Percentiles rank a stretch among this genome's conserved stretches.
phyloP scores from a whole-genome alignment of 2,888 invertebrate species.

The Amiota minor region DNA sequence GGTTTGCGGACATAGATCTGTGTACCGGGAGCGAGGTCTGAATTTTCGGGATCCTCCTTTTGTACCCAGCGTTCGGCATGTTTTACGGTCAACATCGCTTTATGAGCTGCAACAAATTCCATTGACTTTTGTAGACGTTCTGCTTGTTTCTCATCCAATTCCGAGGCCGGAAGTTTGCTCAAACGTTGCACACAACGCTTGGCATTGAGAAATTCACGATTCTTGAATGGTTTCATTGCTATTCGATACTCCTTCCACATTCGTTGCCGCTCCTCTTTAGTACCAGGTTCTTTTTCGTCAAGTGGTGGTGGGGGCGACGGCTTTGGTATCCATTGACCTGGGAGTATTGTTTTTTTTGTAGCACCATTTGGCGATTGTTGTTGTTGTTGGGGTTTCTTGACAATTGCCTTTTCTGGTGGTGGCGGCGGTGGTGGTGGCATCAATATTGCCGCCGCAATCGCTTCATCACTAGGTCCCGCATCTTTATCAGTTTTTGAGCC shows the following conservation, averaged over 20 bases:
- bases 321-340: slow-evolving; percentile 57
- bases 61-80: slow-evolving; percentile 62
- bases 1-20: slow-evolving; percentile 53
- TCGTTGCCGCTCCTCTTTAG: slow-evolving; percentile 59
- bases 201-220: slow-evolving; percentile 64
- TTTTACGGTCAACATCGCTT: slow-evolving; percentile 59
- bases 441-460: slow-evolving; percentile 41
- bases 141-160: slow-evolving; percentile 59
- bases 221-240: slow-evolving; percentile 68
- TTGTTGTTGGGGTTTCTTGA: neutral
- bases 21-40: neutral
- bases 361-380: slow-evolving; percentile 1
- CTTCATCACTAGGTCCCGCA: slow-evolving; percentile 12
- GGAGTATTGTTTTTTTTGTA: slow-evolving; percentile 8
- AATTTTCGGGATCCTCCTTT: slow-evolving; percentile 41
- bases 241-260: slow-evolving; percentile 65
- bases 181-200: slow-evolving; percentile 64
- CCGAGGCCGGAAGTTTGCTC: slow-evolving; percentile 53
- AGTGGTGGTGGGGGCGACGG: slow-evolving; percentile 55
- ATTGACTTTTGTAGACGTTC: slow-evolving; percentile 57
- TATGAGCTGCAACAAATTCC: slow-evolving; percentile 59
- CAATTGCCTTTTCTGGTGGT: neutral
- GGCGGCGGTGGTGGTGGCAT: slow-evolving; percentile 53
- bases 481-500: slow-evolving; percentile 15
- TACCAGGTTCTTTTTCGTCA: slow-evolving; percentile 54